Evolutionary conservation across 1,140 invertebrate genomes (phyloP).

Genomic region (Zaprionus lachaisei): DNA sequence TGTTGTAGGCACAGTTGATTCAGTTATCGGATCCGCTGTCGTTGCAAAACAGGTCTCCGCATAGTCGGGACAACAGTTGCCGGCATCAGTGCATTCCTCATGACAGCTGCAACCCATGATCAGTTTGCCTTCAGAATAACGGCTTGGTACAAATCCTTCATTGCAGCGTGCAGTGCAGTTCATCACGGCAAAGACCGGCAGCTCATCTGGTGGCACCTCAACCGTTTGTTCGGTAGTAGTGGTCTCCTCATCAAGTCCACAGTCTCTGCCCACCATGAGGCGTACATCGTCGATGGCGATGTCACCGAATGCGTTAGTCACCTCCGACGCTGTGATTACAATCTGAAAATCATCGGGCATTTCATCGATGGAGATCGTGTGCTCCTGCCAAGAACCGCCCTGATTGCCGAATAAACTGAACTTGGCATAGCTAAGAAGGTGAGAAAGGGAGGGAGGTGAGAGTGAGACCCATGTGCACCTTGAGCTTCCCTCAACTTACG

Average conservation of each 20-base stretch:
- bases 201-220: neutral
- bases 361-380: slow-evolving; percentile 68
- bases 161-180: slow-evolving; percentile 66
- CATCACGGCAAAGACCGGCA: slow-evolving; percentile 41
- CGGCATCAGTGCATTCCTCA: slow-evolving; percentile 34
- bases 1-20: slow-evolving; percentile 13
- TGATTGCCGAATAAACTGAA: slow-evolving; percentile 54
- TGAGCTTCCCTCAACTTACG: slow-evolving; percentile 30
- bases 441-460: neutral
- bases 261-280: slow-evolving; percentile 68
- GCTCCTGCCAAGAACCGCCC: slow-evolving; percentile 69
- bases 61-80: slow-evolving; percentile 68
- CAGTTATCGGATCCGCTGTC: neutral
- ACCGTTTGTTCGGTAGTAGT: slow-evolving; percentile 44
- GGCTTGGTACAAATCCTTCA: neutral
- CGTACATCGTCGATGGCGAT: slow-evolving; percentile 81
- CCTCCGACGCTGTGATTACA: slow-evolving; percentile 62
- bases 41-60: slow-evolving; percentile 3
- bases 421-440: slow-evolving; percentile 37
- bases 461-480: slow-evolving; percentile 7
- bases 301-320: slow-evolving; percentile 53
- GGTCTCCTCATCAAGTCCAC: slow-evolving; percentile 27
- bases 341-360: slow-evolving; percentile 73
- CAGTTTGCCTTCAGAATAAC: neutral
- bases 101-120: slow-evolving; percentile 56